phyloP scores from a whole-genome alignment of 1,140 invertebrate species.

The Stegodyphus dumicola region DNA sequence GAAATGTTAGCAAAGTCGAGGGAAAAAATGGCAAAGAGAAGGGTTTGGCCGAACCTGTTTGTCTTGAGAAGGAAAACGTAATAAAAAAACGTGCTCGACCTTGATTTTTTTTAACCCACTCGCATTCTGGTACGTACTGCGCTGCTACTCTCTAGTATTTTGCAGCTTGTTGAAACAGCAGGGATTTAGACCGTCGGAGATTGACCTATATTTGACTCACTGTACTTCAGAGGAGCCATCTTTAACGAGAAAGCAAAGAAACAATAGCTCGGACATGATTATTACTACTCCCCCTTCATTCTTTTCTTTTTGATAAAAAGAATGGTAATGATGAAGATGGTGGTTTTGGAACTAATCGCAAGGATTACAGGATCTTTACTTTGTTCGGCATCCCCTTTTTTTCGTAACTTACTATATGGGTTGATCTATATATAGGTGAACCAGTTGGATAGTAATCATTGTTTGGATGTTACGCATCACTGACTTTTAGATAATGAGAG shows the following conservation, averaged over 20 bases:
- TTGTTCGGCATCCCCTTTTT: constrained; percentile 43
- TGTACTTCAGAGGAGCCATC: neutral
- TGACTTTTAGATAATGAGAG: constrained; percentile 52
- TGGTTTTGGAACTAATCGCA: constrained; percentile 43
- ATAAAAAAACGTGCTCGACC: constrained; percentile 14
- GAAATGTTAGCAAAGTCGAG: neutral
- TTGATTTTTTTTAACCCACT: constrained; percentile 41
- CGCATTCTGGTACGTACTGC: constrained; percentile 25
- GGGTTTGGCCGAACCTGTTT: constrained; percentile 50
- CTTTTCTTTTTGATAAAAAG: constrained; percentile 14
- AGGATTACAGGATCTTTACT: constrained; percentile 55
- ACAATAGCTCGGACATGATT: constrained; percentile 47
- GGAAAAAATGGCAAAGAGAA: neutral
- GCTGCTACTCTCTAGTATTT: constrained; percentile 32
- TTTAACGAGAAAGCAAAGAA: constrained; percentile 31
- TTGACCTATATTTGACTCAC: constrained; percentile 16
- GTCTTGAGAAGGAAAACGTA: constrained; percentile 5
- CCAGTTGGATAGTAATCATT: constrained; percentile 51
- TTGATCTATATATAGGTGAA: constrained; percentile 59
- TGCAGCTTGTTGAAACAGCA: constrained; percentile 30
- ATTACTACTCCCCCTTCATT: constrained; percentile 20
- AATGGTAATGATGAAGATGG: constrained; percentile 52
- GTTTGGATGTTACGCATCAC: constrained; percentile 39
- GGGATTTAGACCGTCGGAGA: constrained; percentile 13
- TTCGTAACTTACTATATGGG: constrained; percentile 10